Conservation (phyloP, 2,888 invertebrate genomes). For the Drosophila antonietae region DNA sequence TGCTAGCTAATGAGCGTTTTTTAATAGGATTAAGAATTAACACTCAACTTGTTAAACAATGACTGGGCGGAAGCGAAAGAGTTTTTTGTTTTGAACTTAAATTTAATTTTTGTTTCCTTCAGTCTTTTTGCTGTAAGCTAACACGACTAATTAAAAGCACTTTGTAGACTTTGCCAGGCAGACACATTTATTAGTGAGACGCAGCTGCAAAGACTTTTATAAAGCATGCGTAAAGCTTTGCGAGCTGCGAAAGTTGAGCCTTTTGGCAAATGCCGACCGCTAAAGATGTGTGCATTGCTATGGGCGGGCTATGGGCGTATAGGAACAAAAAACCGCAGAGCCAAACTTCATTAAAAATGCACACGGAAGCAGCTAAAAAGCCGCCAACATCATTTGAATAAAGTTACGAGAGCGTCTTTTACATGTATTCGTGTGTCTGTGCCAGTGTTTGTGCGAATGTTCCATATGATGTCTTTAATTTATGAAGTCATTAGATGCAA, state of each 20-base stretch:
- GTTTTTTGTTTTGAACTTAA: not conserved
- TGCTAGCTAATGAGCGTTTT: not conserved
- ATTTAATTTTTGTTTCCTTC: not conserved
- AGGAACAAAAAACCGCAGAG: conserved; percentile 50
- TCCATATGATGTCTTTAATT: conserved; percentile 50
- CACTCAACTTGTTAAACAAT: conserved; percentile 54
- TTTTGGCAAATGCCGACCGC: conserved; percentile 64
- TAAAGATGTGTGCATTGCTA: conserved; percentile 58
- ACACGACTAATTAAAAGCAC: conserved; percentile 76
- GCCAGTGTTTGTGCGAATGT: conserved; percentile 13
- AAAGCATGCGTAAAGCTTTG: conserved; percentile 16
- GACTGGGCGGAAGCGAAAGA: not conserved
- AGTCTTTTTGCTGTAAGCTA: conserved; percentile 51
- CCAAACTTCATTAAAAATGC: conserved; percentile 74
- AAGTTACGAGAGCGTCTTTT: conserved; percentile 28
- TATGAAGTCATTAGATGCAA: conserved; percentile 71
- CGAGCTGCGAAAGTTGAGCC: conserved; percentile 58
- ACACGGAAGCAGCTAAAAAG: conserved; percentile 53
- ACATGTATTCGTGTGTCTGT: conserved; percentile 7
- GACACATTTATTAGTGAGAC: conserved; percentile 64
- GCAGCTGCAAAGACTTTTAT: conserved; percentile 48
- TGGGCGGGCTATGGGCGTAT: conserved; percentile 16
- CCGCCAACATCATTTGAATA: conserved; percentile 51
- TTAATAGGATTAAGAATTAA: conserved; percentile 41
- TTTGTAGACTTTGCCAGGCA: conserved; percentile 59